phyloP scores from a whole-genome alignment of 2,113 vertebrate genomes.

The Zosterops japonicus region DNA sequence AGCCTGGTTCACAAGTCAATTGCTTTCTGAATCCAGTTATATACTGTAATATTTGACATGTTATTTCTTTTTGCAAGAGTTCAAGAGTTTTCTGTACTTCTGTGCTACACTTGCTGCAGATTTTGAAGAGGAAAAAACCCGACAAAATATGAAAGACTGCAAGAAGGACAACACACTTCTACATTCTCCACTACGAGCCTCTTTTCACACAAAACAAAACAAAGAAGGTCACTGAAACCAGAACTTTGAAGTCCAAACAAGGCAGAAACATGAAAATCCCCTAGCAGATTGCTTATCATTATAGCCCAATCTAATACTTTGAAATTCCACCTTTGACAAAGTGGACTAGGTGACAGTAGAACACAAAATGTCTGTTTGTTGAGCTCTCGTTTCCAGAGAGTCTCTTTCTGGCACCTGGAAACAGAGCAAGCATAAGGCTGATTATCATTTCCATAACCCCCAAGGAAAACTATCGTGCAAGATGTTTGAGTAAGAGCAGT shows the following conservation, averaged over 20 bases:
- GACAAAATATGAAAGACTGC: not conserved
- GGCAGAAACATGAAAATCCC: not conserved
- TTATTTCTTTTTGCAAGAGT: not conserved
- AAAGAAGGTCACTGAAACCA: not conserved
- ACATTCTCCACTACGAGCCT: not conserved
- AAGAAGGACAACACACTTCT: not conserved
- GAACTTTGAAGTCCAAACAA: not conserved
- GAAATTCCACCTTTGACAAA: not conserved
- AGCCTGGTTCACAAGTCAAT: constrained; percentile 54
- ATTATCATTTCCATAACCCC: constrained; percentile 61
- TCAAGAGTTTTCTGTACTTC: constrained; percentile 4
- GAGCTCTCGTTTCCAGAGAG: constrained; percentile 25
- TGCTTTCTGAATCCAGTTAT: constrained; percentile 32
- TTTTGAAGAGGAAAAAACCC: not conserved
- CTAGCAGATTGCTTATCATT: not conserved
- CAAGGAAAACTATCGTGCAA: constrained; percentile 58
- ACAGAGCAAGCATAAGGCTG: constrained; percentile 56
- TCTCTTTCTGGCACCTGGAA: constrained; percentile 54
- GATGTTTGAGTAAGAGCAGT: constrained; percentile 46
- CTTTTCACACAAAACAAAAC: not conserved
- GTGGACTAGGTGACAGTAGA: not conserved
- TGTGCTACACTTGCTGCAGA: not conserved
- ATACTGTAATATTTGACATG: constrained; percentile 18
- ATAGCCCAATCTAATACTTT: not conserved
- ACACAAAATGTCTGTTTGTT: not conserved